phyloP scores from a whole-genome alignment of 2,113 vertebrate species.

The Heterochromis multidens region DNA sequence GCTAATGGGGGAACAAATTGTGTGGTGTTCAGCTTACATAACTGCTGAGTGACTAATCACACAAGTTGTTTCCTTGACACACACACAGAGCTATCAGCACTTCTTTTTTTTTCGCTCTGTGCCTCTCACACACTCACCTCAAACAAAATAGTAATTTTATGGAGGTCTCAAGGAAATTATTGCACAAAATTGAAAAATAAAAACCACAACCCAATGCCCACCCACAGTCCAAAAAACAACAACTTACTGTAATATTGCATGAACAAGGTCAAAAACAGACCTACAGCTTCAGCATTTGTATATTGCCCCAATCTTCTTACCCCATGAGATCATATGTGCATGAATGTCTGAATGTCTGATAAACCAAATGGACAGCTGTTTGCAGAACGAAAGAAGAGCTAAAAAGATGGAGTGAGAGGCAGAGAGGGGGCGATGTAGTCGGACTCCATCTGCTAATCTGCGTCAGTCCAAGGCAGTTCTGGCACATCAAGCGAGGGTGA shows the following conservation, averaged over 20 bases:
- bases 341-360: slow-evolving; percentile 1
- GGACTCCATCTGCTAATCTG: slow-evolving; percentile 65
- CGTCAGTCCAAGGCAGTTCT: slow-evolving; percentile 55
- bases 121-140: neutral
- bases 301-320: neutral
- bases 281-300: neutral
- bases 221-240: too few species aligned
- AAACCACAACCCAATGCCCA: too few species aligned
- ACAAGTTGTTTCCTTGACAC: slow-evolving; percentile 54
- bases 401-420: slow-evolving; percentile 16
- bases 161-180: neutral
- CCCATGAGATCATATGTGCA: slow-evolving; percentile 11
- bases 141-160: neutral
- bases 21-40: slow-evolving; percentile 62
- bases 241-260: neutral
- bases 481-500: slow-evolving; percentile 34
- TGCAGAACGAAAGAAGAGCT: slow-evolving; percentile 18
- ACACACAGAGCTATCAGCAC: neutral
- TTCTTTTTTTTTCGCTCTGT: neutral
- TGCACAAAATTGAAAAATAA: neutral
- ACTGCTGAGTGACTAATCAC: slow-evolving; percentile 67
- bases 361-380: slow-evolving; percentile 40
- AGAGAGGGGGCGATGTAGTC: slow-evolving; percentile 6
- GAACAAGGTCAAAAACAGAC: neutral
- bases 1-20: slow-evolving; percentile 69